phyloP scores from a whole-genome alignment of 2,113 vertebrate genomes.

The Callopanchax toddi region DNA sequence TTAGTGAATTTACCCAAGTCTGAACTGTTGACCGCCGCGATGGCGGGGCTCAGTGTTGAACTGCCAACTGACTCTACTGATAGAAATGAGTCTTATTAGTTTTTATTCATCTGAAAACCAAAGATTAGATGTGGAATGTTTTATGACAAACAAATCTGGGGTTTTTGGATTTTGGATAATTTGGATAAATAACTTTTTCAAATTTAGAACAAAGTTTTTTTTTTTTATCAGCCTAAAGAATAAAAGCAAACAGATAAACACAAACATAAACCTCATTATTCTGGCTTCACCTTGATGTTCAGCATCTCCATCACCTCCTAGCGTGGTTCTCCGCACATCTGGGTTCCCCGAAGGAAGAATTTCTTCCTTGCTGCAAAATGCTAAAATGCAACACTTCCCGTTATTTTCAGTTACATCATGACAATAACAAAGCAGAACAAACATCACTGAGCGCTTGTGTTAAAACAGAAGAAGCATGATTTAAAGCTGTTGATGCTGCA shows the following conservation, averaged over 20 bases:
- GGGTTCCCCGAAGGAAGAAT: neutral
- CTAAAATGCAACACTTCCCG: slow-evolving; percentile 37
- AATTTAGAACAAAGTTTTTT: neutral
- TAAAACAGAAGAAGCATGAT: neutral
- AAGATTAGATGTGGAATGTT: too few relatives aligned
- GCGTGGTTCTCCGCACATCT: too few relatives aligned
- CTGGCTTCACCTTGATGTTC: neutral
- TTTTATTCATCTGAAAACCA: too few relatives aligned
- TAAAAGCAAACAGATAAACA: neutral
- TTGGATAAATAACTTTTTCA: too few relatives aligned
- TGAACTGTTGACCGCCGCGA: accelerated
- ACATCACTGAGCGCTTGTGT: neutral
- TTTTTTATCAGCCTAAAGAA: neutral
- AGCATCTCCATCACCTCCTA: too few relatives aligned
- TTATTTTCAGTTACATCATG: neutral
- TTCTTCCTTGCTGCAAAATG: slow-evolving; percentile 11
- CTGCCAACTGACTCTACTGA: neutral
- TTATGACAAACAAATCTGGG: too few relatives aligned
- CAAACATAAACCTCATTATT: too few relatives aligned
- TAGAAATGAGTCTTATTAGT: neutral
- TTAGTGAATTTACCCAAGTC: neutral
- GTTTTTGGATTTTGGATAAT: too few relatives aligned
- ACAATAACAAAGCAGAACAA: neutral
- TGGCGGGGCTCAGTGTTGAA: neutral
- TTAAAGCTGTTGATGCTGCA: neutral